Evolutionary conservation across 2,113 vertebrate species (phyloP).

Genomic region (Merops nubicus): DNA sequence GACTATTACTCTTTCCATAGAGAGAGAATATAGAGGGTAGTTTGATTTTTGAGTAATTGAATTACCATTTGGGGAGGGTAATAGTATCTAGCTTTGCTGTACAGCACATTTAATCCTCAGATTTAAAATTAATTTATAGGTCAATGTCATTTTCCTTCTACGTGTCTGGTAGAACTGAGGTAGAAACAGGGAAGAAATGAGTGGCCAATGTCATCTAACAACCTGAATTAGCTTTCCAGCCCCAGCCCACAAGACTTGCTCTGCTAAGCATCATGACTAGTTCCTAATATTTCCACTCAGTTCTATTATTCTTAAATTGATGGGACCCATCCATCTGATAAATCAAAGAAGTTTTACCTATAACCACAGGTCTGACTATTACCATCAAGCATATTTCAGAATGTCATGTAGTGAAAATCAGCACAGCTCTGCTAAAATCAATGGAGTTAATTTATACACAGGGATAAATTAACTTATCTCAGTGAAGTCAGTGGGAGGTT

Average conservation of each 20-base stretch:
- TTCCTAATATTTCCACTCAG: background rate
- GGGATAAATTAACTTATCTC: background rate
- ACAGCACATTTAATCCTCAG: background rate
- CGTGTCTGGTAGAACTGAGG: background rate
- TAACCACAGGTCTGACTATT: background rate
- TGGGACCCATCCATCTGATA: background rate
- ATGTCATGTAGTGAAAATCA: background rate
- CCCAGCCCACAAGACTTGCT: background rate
- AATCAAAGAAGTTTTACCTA: background rate
- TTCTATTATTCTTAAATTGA: background rate
- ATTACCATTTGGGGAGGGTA: background rate
- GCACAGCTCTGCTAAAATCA: background rate
- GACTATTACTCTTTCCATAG: background rate
- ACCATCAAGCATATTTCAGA: background rate
- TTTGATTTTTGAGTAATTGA: slow-evolving; percentile 13
- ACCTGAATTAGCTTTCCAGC: background rate
- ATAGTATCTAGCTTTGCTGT: background rate
- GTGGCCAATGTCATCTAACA: background rate
- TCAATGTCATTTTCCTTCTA: background rate
- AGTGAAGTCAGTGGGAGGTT: background rate
- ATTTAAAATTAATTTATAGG: background rate
- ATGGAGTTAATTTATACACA: background rate
- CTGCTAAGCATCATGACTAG: background rate
- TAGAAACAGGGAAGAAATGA: background rate
- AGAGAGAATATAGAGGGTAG: background rate